Base-by-base conservation (phyloP, 2,888 invertebrate genomes). In the Patella depressa region DNA sequence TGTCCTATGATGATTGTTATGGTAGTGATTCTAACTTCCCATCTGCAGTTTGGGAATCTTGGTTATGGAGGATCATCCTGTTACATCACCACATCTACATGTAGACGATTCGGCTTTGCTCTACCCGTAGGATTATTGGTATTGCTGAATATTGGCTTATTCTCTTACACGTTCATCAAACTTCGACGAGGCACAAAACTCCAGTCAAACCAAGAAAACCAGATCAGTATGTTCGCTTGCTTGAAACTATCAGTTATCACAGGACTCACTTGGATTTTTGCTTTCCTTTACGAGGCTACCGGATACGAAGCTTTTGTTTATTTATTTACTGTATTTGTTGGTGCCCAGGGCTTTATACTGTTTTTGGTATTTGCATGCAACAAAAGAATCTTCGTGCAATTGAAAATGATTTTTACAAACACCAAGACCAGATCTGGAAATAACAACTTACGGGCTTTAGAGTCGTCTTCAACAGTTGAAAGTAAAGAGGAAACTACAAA, bases 311-410 rank as follows among this genome's bases (percentile, higher is more conserved):
- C 53, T 9, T 65, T 78, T 15, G 17, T 4, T 53, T 78, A 75
- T 29, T n/a, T 71, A 14, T 78, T 78, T 19, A 74, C 53, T 9
- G 45, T 78, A 45, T 15, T 55, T 9, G 74, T 73, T 14, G 75
- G 75, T 17, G 54, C 65, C 19, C 78, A 75, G 19, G 78, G 78
- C 2, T 71, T 76, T 17, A 71, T 78, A 53, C 24, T 78, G 11
- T 75, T 78, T 53, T 73, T 78, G 57, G 78, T 73, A 15, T 78
- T 78, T 29, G 71, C 75, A 45, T 75, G 73, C 69, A 78, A 78
- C 73, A 71, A n/a, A 55, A 53, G 65, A 19, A 5, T 65, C 65
- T 24, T 65, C 19, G 7, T 12, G 65, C 14, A 24, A 14, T 15
- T 65, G 65, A 65, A 65, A 24, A 24, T 65, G 19, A 65, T 19